These are phyloP conservation scores for Eugnorisma glareosa DNA, from an alignment of 2,888 invertebrate species.

Conservation along the genomic window DNA sequence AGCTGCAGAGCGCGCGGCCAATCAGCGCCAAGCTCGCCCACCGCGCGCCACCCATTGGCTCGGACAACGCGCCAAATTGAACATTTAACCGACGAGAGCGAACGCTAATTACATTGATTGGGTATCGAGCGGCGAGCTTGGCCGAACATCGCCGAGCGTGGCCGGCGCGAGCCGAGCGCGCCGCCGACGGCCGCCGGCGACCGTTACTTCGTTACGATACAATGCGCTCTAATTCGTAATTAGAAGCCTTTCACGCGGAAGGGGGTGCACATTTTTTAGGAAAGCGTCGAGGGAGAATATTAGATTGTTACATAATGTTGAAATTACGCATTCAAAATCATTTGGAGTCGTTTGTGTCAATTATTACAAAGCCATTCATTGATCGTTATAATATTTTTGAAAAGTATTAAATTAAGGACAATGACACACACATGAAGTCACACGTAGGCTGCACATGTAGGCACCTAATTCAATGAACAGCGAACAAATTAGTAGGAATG, in stretches of 20 bases:
- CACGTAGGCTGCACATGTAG: too few relatives aligned
- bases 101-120: constrained; percentile 83
- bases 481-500: neutral
- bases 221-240: constrained; percentile 67
- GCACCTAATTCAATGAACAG: neutral
- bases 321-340: constrained; percentile 67
- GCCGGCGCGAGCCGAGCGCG: constrained; percentile 40
- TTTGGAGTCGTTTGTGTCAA: constrained; percentile 55
- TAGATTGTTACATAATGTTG: constrained; percentile 61
- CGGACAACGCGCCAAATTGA: constrained; percentile 74
- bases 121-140: constrained; percentile 68
- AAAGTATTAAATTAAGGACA: constrained; percentile 7
- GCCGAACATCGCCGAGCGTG: constrained; percentile 43
- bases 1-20: constrained; percentile 74
- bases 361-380: constrained; percentile 38
- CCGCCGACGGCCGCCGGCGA: constrained; percentile 55
- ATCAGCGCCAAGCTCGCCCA: constrained; percentile 75
- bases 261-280: constrained; percentile 58
- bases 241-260: constrained; percentile 65
- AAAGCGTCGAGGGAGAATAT: constrained; percentile 56
- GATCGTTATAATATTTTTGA: constrained; percentile 4
- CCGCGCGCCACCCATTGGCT: constrained; percentile 77
- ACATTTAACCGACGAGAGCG: constrained; percentile 71
- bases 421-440: too few relatives aligned
- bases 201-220: constrained; percentile 60